These are phyloP conservation scores for Megastigmus dorsalis DNA, from an alignment of 2,888 invertebrate species.

Conservation along the genomic window DNA sequence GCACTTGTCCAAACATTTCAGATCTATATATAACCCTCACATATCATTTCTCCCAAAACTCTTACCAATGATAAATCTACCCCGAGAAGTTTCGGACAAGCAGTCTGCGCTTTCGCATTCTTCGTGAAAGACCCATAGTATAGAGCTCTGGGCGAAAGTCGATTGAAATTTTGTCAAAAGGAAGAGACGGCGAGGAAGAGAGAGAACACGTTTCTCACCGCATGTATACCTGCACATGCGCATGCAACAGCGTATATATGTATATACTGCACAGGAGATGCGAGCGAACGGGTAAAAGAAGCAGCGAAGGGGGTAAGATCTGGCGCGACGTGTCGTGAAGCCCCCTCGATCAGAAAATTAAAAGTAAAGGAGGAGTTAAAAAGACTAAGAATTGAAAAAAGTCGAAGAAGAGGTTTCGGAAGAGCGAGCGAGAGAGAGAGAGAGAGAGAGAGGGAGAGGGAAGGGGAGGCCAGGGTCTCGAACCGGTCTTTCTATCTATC, in stretches of 20 bases:
- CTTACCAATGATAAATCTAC: conserved; percentile 24
- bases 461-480: not conserved
- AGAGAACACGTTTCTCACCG: no score
- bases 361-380: no score
- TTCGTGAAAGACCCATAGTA: not conserved
- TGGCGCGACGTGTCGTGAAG: conserved; percentile 32
- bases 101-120: conserved; percentile 39
- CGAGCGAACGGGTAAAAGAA: conserved; percentile 21
- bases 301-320: conserved; percentile 22
- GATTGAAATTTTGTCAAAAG: conserved; percentile 24
- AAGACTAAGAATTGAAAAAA: no score
- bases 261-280: no score
- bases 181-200: conserved; percentile 36
- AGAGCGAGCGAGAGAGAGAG: not conserved
- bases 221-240: no score
- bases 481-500: conserved; percentile 56
- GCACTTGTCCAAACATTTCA: no score
- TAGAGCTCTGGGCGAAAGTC: conserved; percentile 6
- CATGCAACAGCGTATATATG: no score
- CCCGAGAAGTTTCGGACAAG: conserved; percentile 8
- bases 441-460: not conserved
- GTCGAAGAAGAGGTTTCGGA: conserved; percentile 22
- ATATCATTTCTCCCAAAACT: no score
- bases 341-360: conserved; percentile 51
- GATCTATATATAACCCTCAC: no score